phyloP scores from a whole-genome alignment of 1,140 invertebrate genomes.

The Platorchestia sp. region DNA sequence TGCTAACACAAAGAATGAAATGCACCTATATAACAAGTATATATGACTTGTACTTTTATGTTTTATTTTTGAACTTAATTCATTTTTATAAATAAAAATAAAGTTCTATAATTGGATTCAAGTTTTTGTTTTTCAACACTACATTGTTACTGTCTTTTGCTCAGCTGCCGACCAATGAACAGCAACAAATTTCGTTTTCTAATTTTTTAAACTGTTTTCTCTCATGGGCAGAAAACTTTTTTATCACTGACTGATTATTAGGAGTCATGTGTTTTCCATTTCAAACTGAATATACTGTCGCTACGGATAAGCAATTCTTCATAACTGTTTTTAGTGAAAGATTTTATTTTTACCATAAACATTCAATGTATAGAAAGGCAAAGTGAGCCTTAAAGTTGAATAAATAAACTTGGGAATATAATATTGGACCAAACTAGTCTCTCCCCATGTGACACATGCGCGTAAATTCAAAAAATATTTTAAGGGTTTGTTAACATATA shows the following conservation, averaged over 20 bases:
- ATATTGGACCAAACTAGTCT: too few relatives aligned
- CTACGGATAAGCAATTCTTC: too few relatives aligned
- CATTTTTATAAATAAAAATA: neutral
- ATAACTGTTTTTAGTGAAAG: too few relatives aligned
- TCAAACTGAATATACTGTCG: too few relatives aligned
- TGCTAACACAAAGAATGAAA: neutral
- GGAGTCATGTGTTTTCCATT: too few relatives aligned
- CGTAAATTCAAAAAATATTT: too few relatives aligned
- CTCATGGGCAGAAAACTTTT: neutral
- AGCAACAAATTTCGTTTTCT: constrained; percentile 14
- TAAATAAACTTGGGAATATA: too few relatives aligned
- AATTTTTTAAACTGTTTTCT: constrained; percentile 2
- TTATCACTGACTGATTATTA: neutral
- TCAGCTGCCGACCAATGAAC: neutral
- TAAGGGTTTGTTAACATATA: too few relatives aligned
- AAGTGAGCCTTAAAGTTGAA: too few relatives aligned
- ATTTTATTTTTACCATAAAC: too few relatives aligned
- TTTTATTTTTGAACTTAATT: neutral
- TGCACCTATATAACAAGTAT: neutral
- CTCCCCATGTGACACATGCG: too few relatives aligned
- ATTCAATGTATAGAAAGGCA: too few relatives aligned
- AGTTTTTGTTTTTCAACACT: neutral
- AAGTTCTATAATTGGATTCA: neutral
- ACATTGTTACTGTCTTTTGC: neutral
- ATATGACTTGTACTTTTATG: neutral